These are phyloP conservation scores for Erebia aethiops DNA, from an alignment of 2,888 invertebrate genomes.

Conservation along the genomic window DNA sequence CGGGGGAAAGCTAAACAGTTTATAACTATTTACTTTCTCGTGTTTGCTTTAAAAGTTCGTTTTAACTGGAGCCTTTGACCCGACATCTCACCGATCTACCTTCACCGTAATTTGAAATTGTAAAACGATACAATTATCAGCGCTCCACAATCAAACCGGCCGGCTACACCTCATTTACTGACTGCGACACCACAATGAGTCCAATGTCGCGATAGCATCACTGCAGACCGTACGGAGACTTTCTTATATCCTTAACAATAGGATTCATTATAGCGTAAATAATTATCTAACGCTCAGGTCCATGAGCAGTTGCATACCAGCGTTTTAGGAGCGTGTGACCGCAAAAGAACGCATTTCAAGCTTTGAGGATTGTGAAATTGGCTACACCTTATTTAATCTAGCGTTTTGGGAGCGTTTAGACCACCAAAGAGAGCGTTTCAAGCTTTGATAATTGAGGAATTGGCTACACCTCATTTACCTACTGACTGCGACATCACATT, in stretches of 20 bases:
- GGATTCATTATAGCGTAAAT: conserved; percentile 46
- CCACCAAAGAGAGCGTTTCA: background rate
- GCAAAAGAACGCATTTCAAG: background rate
- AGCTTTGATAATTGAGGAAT: background rate
- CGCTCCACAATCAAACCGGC: conserved; percentile 62
- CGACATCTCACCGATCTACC: conserved; percentile 33
- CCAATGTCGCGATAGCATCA: conserved; percentile 66
- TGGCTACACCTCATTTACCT: background rate
- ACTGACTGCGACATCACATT: background rate
- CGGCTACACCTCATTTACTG: conserved; percentile 64
- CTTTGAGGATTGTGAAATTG: background rate
- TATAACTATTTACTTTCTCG: conserved; percentile 18
- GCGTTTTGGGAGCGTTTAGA: background rate
- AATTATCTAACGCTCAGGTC: background rate
- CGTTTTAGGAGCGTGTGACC: background rate
- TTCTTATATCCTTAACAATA: conserved; percentile 19
- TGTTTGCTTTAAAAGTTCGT: conserved; percentile 20
- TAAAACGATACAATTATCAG: conserved; percentile 59
- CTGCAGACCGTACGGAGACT: conserved; percentile 35
- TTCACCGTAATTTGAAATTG: conserved; percentile 46
- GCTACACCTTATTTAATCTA: background rate
- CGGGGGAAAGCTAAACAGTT: conserved; percentile 6
- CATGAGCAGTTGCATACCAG: background rate
- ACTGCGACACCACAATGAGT: conserved; percentile 59
- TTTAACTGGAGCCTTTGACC: conserved; percentile 32